A percentile compares a stretch with the other conserved stretches of the same genome.
Conservation (phyloP, 1,140 invertebrate species). For the Brachystomella parvula region DNA sequence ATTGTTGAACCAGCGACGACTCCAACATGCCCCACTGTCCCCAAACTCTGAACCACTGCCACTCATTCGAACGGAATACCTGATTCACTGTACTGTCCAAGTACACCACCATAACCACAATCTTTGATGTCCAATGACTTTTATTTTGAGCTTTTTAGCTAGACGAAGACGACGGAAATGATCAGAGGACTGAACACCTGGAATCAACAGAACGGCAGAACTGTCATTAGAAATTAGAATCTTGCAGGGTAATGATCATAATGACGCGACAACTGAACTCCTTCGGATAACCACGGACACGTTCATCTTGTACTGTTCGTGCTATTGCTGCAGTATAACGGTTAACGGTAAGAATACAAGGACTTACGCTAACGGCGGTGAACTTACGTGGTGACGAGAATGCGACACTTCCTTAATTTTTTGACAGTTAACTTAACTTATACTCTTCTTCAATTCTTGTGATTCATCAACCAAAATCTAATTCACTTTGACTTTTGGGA, state of each 20-base stretch:
- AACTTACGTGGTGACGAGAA: not conserved
- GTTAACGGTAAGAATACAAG: too few relatives aligned
- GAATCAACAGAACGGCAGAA: not conserved
- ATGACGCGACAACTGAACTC: not conserved
- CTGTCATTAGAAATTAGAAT: not conserved
- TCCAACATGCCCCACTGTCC: not conserved
- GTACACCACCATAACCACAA: conserved; percentile 6
- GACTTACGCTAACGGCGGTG: too few relatives aligned
- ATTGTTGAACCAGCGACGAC: conserved; percentile 5
- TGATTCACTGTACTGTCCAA: not conserved
- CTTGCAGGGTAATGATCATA: not conserved
- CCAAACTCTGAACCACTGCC: not conserved
- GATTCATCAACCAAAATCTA: too few relatives aligned
- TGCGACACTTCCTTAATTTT: not conserved
- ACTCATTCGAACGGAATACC: not conserved
- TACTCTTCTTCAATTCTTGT: too few relatives aligned
- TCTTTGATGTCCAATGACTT: not conserved
- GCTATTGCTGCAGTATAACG: too few relatives aligned
- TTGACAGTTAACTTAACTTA: not conserved
- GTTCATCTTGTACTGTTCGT: too few relatives aligned
- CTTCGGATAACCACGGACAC: too few relatives aligned
- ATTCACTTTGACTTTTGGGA: not conserved
- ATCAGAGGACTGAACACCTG: not conserved
- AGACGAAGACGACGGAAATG: not conserved
- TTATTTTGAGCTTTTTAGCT: not conserved